Conservation (phyloP, 2,113 vertebrate genomes). For the Tachysurus vachellii region DNA sequence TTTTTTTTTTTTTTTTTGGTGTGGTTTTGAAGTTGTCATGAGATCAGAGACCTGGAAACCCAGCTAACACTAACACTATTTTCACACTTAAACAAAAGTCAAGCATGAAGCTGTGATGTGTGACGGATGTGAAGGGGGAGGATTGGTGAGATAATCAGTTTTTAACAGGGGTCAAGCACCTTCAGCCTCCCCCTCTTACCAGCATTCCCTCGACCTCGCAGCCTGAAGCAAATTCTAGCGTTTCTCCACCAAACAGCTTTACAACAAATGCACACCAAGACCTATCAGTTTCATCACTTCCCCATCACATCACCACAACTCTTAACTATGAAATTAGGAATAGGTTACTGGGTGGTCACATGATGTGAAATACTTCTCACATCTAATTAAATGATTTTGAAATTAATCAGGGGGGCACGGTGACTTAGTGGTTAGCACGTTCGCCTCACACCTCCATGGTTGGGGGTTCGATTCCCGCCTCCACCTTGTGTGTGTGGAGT, state of each 20-base stretch:
- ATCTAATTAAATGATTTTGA: background rate
- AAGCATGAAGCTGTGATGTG: constrained; percentile 28
- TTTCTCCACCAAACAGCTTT: background rate
- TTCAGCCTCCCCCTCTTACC: constrained; percentile 8
- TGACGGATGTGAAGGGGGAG: constrained; percentile 46
- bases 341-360: background rate
- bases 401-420: background rate
- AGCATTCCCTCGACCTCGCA: background rate
- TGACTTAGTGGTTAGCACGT: too few species aligned
- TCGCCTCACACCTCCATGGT: too few species aligned
- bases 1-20: background rate
- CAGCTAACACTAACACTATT: constrained; percentile 54
- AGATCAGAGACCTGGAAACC: background rate
- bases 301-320: background rate
- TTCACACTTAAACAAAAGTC: constrained; percentile 55
- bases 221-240: background rate
- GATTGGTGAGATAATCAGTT: constrained; percentile 45
- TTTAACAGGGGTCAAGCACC: constrained; percentile 44
- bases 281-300: background rate
- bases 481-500: too few species aligned
- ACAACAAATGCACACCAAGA: background rate
- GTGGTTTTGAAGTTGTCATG: background rate
- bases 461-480: too few species aligned
- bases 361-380: background rate
- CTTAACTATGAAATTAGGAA: background rate